Base-by-base conservation (phyloP, 2,113 vertebrate species). In the Amphiprion ocellaris region DNA sequence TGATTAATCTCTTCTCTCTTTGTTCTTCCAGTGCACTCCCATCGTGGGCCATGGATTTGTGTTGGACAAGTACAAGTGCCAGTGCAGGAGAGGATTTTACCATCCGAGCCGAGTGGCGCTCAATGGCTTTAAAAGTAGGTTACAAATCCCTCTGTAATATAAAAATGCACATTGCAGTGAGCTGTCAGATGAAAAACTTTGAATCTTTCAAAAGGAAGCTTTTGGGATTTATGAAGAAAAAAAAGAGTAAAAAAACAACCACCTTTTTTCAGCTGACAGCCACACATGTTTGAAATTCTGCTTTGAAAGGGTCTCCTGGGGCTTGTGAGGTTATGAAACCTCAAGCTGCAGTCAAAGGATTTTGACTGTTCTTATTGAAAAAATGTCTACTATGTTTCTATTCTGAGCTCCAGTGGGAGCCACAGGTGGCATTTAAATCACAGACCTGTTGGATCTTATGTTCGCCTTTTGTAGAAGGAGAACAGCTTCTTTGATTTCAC, bases 121-220 rank as follows among this genome's bases (percentile, higher is more conserved):
- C 93, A 97, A 97, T 90, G 97, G 95, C 90, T 96, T 97, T 91
- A 96, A 95, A 94, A 97, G 98, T 99, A 97, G 96, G 98, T 97
- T 89, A 77, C 82, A 83, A 85, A 80, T 74, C 65, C 65, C 52
- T 65, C 19, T 81, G 56, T 76, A 62, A 59, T 78, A 46, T 28
- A 30, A 61, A 70, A 81, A 67, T 56, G 58, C n/a, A 65, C 24
- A 64, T 59, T 69, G 39, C 50, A 79, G 33, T 9, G 5, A 64
- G 63, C 46, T 81, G 79, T 84, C 76, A 79, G 39, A 87, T 74
- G 41, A 50, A 37, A 79, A 75, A 69, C 26, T 49, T 81, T 73
- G 56, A 65, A 44, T 69, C 26, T 82, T 79, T 73, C 15, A 72
- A 79, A 41, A 74, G 60, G 12, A 69, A 47, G 53, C 61, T 66